These are phyloP conservation scores for Synanthedon vespiformis DNA, from an alignment of 2,888 invertebrate species.

Conservation along the genomic window DNA sequence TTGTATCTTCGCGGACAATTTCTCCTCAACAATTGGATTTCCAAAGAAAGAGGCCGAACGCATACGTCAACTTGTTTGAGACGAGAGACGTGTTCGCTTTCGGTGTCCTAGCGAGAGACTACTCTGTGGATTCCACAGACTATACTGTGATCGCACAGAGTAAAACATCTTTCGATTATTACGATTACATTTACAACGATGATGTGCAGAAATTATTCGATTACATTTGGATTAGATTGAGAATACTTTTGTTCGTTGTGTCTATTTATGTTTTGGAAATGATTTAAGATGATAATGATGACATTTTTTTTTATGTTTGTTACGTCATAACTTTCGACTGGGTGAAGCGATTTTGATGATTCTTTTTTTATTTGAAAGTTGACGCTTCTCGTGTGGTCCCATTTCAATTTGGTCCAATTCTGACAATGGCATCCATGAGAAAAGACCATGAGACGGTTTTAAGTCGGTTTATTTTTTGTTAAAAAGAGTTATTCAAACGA, in stretches of 20 bases:
- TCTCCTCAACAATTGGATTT: conserved; percentile 22
- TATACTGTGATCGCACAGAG: background rate
- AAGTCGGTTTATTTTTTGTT: too few relatives aligned
- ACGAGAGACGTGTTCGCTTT: conserved; percentile 25
- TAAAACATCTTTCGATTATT: conserved; percentile 5
- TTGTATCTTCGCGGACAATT: conserved; percentile 19
- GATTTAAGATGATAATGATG: too few relatives aligned
- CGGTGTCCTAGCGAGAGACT: conserved; percentile 40
- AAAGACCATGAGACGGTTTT: too few relatives aligned
- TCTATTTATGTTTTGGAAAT: conserved; percentile 60
- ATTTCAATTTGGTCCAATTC: too few relatives aligned
- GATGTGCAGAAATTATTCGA: conserved; percentile 45
- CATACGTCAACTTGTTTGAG: conserved; percentile 22
- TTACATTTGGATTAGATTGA: conserved; percentile 53
- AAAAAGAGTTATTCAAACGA: too few relatives aligned
- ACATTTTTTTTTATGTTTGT: too few relatives aligned
- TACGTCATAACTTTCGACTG: too few relatives aligned
- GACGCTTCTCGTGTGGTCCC: too few relatives aligned
- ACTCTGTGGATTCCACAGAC: conserved; percentile 24
- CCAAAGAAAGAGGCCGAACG: conserved; percentile 11
- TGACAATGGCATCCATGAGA: too few relatives aligned
- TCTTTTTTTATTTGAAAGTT: too few relatives aligned
- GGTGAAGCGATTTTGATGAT: too few relatives aligned
- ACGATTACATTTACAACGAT: conserved; percentile 36
- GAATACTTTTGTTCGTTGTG: conserved; percentile 42